Base-by-base conservation (phyloP, 2,797 vertebrate genomes). In the Clarias laeviceps region DNA sequence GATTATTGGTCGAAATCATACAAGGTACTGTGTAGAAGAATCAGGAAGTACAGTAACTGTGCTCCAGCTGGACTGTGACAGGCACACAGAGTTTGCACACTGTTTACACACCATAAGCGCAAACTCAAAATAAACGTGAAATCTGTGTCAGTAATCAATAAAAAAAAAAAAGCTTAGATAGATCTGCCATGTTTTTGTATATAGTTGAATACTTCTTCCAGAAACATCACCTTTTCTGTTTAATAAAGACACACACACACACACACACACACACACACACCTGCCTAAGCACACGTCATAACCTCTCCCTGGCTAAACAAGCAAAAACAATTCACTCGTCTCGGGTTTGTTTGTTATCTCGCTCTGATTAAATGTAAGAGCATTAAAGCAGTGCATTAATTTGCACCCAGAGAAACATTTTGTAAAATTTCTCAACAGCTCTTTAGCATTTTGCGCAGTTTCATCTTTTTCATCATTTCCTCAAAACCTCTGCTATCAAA, bases 251-350 rank as follows among this genome's bases (percentile, higher is more conserved):
- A 50, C 45, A 50, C 45, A 50, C 45, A 12, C 11, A 11, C 45
- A 45, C 45, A 12, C 45, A 50, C 45, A 50, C 45, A 50, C 45
- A 50, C 45, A 50, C 45, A 50, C 45, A 50, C 45, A 45, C 37
- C 37, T 40, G 37, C 37, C 37, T 40, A 8, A 4, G 18, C 2
- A 12, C 29, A 59, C 74, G 11, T 77, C 74, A 59, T 59, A 32
- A 57, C 54, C 27, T 59, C 74, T 77, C 18, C 74, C 74, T 5
- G 29, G 54, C 29, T 59, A 77, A 77, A 59, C 74, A 78, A 78
- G 74, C 56, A 61, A 22, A 57, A 59, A 9, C 9, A 59, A 32
- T 2, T 4, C 54, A 11, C 29, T 34, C 29, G 54, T 20, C 29
- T 34, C 4, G 1, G 56, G 2, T 34, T 34, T 78, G 22, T 57